Conservation (phyloP, 2,888 invertebrate species). For the Caprella mutica region DNA sequence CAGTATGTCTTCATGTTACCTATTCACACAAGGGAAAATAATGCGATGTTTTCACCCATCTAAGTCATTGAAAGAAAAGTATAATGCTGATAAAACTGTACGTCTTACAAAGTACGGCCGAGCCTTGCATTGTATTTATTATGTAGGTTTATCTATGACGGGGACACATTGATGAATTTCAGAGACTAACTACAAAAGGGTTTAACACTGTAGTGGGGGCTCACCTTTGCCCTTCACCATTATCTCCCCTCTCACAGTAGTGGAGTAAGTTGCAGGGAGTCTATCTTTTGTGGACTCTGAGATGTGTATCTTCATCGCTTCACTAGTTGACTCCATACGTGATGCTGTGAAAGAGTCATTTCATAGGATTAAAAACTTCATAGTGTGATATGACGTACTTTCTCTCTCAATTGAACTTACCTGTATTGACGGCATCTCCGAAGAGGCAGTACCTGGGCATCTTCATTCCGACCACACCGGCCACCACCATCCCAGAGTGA, state of each 20-base stretch:
- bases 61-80: no score
- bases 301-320: conserved; percentile 88
- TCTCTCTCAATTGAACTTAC: conserved; percentile 1
- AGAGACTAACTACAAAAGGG: no score
- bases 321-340: conserved; percentile 72
- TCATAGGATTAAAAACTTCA: no score
- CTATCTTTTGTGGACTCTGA: conserved; percentile 74
- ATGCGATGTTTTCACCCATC: no score
- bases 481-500: conserved; percentile 82
- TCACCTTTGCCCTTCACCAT: conserved; percentile 81
- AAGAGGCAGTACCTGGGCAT: conserved; percentile 58
- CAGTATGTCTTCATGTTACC: conserved; percentile 81
- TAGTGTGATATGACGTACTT: background rate
- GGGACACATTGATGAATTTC: no score
- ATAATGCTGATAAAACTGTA: no score
- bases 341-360: conserved; percentile 18
- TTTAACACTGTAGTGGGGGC: no score
- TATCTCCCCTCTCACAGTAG: conserved; percentile 63
- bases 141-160: no score
- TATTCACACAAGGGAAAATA: conserved; percentile 42
- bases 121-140: no score
- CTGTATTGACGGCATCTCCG: conserved; percentile 33
- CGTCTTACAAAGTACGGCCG: no score
- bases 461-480: conserved; percentile 85
- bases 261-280: conserved; percentile 40